Conservation (phyloP, 2,797 vertebrate genomes). For the Lacerta viridis region DNA sequence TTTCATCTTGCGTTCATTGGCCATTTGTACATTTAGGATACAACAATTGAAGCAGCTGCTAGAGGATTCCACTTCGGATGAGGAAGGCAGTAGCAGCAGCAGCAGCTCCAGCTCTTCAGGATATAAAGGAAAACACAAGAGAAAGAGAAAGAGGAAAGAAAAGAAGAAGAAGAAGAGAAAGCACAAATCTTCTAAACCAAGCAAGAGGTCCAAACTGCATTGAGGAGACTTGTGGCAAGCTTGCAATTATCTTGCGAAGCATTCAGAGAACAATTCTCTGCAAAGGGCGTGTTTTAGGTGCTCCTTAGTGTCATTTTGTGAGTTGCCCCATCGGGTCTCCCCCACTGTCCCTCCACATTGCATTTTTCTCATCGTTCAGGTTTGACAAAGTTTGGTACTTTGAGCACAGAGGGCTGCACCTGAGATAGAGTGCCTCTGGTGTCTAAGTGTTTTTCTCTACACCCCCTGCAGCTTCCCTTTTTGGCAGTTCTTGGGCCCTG, state of each 20-base stretch:
- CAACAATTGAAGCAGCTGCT: conserved; percentile 93
- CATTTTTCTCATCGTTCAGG: not conserved
- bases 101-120: conserved; percentile 83
- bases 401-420: not conserved
- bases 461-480: not conserved
- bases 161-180: conserved; percentile 88
- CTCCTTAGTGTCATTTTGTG: not conserved
- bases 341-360: not conserved
- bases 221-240: conserved; percentile 70
- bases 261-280: conserved; percentile 40
- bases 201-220: conserved; percentile 84
- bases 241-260: conserved; percentile 21
- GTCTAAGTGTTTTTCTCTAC: not conserved
- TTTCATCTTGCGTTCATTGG: not conserved
- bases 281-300: conserved; percentile 27
- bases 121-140: conserved; percentile 83
- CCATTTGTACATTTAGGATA: conserved; percentile 84
- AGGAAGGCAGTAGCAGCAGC: conserved; percentile 78
- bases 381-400: not conserved
- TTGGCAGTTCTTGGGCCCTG: not conserved
- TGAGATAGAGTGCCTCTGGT: not conserved
- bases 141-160: conserved; percentile 86
- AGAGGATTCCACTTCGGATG: conserved; percentile 90
- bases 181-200: conserved; percentile 87
- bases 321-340: not conserved